Evolutionary conservation across 2,888 invertebrate species (phyloP), one percentile per base, ranked within the genome.

Genomic region (Coenonympha glycerion): DNA sequence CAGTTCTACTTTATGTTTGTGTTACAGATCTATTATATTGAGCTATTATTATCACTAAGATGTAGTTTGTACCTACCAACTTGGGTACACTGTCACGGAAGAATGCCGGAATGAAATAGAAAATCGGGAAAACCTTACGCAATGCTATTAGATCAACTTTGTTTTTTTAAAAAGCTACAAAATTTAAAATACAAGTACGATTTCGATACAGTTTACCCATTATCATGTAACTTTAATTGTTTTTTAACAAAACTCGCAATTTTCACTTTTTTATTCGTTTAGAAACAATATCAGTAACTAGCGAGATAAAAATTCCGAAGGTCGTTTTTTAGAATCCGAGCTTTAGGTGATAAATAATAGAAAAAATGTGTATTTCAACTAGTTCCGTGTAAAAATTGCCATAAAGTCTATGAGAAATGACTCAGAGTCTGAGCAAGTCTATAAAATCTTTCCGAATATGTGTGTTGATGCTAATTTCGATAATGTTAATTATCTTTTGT

Each of bases 51-150:
- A 53, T 30, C 22, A 34, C 48, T 46, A n/a, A 50, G 47, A 53
- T 44, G 24, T 18, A 22, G 47, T 44, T 28, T 44, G 52, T 47
- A 56, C 36, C 47, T 44, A 59, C n/a, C n/a, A n/a, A n/a, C n/a
- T n/a, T n/a, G n/a, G n/a, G n/a, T n/a, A n/a, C n/a, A n/a, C 47
- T 59, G 59, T 55, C 53, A 53, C 61, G 63, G 60, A 58, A 60
- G 60, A 61, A 54, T 52, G 59, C 52, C 61, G 62, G 61, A 68
- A 67, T 64, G 73, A 76, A 77, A 75, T 62, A 71, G 76, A 78
- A 71, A 71, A 68, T 63, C 49, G 49, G 57, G 57, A 59, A 61
- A 60, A 49, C 33, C 41, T 50, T 45, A 51, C 33, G 47, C 37
- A 48, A 50, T 11, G 11, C 6, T n/a, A 31, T 11, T 11, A 13